A percentile compares a stretch with the other conserved stretches of the same genome.
These are phyloP conservation scores for Harpalus rubripes DNA, from an alignment of 2,888 invertebrate genomes.

Conservation along the genomic window DNA sequence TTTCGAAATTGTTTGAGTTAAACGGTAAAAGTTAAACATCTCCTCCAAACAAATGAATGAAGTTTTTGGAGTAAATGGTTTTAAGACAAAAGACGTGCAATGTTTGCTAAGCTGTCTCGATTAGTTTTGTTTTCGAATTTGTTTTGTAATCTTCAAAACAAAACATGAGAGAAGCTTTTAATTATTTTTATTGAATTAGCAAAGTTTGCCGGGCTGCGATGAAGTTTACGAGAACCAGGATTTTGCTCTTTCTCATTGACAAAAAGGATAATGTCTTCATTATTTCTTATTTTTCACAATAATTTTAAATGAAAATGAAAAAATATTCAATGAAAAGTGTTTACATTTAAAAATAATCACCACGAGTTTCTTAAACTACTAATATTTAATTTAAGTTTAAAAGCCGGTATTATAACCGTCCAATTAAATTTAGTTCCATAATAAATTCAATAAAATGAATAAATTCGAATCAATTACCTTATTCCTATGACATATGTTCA, in stretches of 20 bases:
- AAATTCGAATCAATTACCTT: no score
- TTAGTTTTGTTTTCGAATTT: constrained; percentile 44
- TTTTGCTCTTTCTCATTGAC: neutral
- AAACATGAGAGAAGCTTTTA: constrained; percentile 17
- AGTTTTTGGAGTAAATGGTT: constrained; percentile 51
- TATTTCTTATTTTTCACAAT: neutral
- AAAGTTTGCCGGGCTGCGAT: neutral
- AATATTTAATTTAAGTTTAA: no score
- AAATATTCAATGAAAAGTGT: no score
- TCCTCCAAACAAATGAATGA: constrained; percentile 40
- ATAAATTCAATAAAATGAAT: no score
- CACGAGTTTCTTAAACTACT: no score
- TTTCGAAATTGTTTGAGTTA: constrained; percentile 41
- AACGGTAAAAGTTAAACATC: constrained; percentile 51
- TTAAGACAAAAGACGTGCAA: constrained; percentile 36
- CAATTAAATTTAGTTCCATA: no score
- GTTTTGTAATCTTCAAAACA: constrained; percentile 44
- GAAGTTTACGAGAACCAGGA: neutral
- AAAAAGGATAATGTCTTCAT: neutral
- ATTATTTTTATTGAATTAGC: constrained; percentile 21
- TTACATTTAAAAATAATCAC: no score
- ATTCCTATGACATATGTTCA: no score
- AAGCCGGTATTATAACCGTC: no score
- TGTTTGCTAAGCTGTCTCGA: constrained; percentile 48
- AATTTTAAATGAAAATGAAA: neutral